A percentile compares a stretch with the other conserved stretches of the same genome.
These are phyloP conservation scores for Tachina fera DNA, from an alignment of 2,888 invertebrate species.

Conservation along the genomic window DNA sequence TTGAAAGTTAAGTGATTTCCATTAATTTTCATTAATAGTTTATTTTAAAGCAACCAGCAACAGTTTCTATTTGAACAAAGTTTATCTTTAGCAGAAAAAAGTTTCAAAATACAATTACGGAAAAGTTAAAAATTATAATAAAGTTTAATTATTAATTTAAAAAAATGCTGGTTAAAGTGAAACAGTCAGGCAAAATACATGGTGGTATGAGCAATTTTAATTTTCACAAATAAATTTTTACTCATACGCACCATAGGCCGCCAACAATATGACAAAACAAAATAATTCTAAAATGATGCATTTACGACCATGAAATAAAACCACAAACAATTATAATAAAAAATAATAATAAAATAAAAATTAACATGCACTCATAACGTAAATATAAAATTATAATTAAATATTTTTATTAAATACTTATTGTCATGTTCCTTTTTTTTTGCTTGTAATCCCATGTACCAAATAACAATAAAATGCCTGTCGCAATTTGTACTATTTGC, in stretches of 20 bases:
- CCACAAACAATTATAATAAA: slow-evolving; percentile 6
- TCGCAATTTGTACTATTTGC: slow-evolving; percentile 27
- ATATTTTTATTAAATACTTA: no score
- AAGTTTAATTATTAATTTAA: background rate
- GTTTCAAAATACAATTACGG: background rate
- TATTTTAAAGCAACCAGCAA: no score
- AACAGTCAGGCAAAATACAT: no score
- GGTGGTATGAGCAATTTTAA: slow-evolving; percentile 14
- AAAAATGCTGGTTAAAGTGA: background rate
- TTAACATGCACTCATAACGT: slow-evolving; percentile 23
- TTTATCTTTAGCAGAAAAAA: no score
- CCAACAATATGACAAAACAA: slow-evolving; percentile 32
- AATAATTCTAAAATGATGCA: slow-evolving; percentile 22
- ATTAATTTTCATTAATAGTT: no score
- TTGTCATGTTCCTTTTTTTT: background rate
- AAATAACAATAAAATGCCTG: slow-evolving; percentile 36
- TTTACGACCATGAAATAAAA: slow-evolving; percentile 33
- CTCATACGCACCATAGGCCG: slow-evolving; percentile 57
- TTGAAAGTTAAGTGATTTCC: no score
- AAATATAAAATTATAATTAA: slow-evolving; percentile 52
- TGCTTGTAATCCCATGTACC: slow-evolving; percentile 1
- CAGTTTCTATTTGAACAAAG: no score
- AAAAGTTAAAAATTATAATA: background rate
- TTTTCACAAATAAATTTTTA: slow-evolving; percentile 54
- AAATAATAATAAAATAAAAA: slow-evolving; percentile 41